A percentile compares a stretch with the other conserved stretches of the same genome.
Conservation (phyloP, 2,888 invertebrate species). For the Acanthosepion esculentum region DNA sequence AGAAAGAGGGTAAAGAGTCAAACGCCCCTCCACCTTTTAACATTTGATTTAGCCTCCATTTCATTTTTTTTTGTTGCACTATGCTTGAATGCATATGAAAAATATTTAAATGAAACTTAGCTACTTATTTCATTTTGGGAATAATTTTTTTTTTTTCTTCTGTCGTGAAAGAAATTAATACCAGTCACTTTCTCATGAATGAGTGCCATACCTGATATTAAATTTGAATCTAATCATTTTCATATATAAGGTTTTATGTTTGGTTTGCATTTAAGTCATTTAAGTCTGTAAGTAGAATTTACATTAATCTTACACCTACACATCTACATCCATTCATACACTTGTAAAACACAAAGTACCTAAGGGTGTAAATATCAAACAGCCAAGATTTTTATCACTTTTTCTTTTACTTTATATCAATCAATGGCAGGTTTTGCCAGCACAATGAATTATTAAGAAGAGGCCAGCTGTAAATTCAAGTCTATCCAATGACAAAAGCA, state of each 20-base stretch:
- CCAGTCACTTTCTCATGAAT: neutral
- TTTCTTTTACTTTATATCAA: neutral
- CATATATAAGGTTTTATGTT: neutral
- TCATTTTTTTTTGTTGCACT: too few species aligned
- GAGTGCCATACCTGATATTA: neutral
- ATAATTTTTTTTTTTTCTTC: too few species aligned
- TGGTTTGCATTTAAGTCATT: neutral
- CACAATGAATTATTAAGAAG: neutral
- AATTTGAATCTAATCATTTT: neutral
- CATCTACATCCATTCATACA: neutral
- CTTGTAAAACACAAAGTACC: neutral
- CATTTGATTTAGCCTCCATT: too few species aligned
- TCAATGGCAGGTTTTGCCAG: conserved; percentile 3
- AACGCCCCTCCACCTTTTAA: too few species aligned
- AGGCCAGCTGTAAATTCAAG: conserved; percentile 8
- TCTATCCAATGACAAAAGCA: neutral
- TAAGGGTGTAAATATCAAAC: neutral
- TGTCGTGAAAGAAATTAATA: too few species aligned
- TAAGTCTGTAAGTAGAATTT: neutral
- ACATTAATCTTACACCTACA: neutral
- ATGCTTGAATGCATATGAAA: too few species aligned
- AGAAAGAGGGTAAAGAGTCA: too few species aligned
- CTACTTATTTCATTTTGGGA: too few species aligned
- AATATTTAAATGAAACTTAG: too few species aligned
- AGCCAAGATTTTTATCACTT: neutral